Evolutionary conservation across 2,888 invertebrate genomes (phyloP), one percentile per base, ranked within the genome.

Genomic region (Drosophila cracens): DNA sequence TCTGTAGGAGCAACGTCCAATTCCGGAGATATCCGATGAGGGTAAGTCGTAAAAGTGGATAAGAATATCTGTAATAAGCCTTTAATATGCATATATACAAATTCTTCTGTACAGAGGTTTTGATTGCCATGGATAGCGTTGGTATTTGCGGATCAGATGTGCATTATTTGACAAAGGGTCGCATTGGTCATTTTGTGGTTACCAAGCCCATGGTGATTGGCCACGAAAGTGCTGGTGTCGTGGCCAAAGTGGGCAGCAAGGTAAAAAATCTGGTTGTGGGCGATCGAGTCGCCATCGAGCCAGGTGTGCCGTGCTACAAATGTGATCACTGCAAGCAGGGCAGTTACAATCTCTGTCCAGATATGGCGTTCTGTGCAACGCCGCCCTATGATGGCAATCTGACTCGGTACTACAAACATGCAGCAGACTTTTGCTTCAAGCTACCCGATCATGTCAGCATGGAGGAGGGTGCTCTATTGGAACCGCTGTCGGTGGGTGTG

Each of bases 71-170:
- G 13, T 21, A 16, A 31, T n/a, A 13, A 25, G 2, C 13, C 43
- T 25, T 13, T 25, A 25, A 18, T 13, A 25, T 52, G 16, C 0
- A 10, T 33, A 5, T 5, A 10, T 27, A 18, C 21, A 38, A 27
- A 25, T 18, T 10, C 2, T 18, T n/a, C 4, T 65, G 10, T 16
- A 46, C 46, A 92, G 92, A 93, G 71, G 93, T 93, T 10, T 95
- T 98, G 6, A 92, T 99, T 25, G 95, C 95, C 81, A 98, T 99
- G 97, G 96, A 96, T 91, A 96, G 96, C 79, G 98, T 99, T 53
- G 99, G 99, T n/a, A 99, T 99, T 89, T 99, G 99, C 92, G 99
- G 99, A 1, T 97, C 97, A 0, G 99, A 99, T 93, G 97, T 99
- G 7, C 98, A 98, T 93, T 99, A 99, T 93, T 95, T 97, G 94